Evolutionary conservation across 2,888 invertebrate species (phyloP).

Genomic region (Abrostola tripartita): DNA sequence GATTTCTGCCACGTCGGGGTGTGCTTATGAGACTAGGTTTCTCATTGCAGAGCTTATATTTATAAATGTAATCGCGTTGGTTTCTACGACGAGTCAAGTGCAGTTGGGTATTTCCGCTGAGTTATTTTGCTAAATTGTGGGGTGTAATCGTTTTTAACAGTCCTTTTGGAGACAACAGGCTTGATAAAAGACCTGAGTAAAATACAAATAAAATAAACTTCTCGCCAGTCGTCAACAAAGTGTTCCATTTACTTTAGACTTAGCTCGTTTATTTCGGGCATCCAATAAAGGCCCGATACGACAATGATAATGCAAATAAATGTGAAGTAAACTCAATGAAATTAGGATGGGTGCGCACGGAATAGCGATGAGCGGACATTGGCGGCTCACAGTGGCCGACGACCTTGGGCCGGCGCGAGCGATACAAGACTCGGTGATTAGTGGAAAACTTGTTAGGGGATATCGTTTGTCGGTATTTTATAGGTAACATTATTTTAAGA

Average conservation of each 20-base stretch:
- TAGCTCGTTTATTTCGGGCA: conserved; percentile 11
- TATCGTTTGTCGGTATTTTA: conserved; percentile 26
- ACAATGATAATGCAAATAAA: conserved; percentile 54
- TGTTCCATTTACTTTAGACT: conserved; percentile 9
- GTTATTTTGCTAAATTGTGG: too few relatives aligned
- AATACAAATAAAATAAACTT: not conserved
- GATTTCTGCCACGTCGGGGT: too few relatives aligned
- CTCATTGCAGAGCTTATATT: too few relatives aligned
- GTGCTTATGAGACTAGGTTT: too few relatives aligned
- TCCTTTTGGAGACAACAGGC: not conserved
- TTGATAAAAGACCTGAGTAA: not conserved
- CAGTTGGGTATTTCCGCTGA: too few relatives aligned
- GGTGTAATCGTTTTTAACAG: too few relatives aligned
- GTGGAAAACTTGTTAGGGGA: conserved; percentile 21
- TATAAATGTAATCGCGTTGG: too few relatives aligned
- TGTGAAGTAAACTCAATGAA: conserved; percentile 46
- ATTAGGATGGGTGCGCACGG: conserved; percentile 33
- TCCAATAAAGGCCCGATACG: conserved; percentile 20
- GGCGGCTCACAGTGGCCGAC: conserved; percentile 17
- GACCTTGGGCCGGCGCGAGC: conserved; percentile 31
- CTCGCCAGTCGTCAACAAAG: not conserved
- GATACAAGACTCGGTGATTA: conserved; percentile 31
- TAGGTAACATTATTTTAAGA: too few relatives aligned
- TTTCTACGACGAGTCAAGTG: too few relatives aligned
- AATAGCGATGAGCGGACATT: conserved; percentile 40